Percentiles rank a stretch among this genome's conserved stretches.
These are phyloP conservation scores for Arizona elegans DNA, from an alignment of 2,113 vertebrate genomes.

Conservation along the genomic window DNA sequence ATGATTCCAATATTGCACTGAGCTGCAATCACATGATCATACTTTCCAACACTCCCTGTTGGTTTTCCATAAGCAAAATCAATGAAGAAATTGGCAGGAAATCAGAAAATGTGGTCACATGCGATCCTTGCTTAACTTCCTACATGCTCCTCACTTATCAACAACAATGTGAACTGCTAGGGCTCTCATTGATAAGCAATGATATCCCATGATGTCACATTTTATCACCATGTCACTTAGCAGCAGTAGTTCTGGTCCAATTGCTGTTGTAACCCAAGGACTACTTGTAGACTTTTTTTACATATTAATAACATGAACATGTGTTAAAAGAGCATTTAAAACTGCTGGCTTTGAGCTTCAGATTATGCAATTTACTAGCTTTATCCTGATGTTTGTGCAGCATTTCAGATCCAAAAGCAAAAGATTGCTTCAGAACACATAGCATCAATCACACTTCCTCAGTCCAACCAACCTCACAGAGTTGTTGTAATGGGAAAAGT, in stretches of 20 bases:
- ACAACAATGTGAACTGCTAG: not conserved
- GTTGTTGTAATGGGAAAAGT: not conserved
- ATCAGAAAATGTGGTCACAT: not conserved
- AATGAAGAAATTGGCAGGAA: not conserved
- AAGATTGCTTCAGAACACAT: not conserved
- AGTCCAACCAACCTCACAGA: not conserved
- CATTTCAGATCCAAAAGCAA: not conserved
- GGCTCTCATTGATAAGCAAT: not conserved
- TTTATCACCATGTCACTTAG: not conserved
- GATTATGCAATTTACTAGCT: not conserved
- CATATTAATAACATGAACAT: not conserved
- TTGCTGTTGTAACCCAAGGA: not conserved
- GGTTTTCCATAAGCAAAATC: not conserved
- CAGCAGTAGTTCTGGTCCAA: not conserved
- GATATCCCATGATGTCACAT: fast-evolving
- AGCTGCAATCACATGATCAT: not conserved
- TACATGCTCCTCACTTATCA: not conserved
- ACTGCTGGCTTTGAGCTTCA: not conserved
- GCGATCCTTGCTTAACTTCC: not conserved
- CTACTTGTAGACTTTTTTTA: not conserved
- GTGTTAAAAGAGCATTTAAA: not conserved
- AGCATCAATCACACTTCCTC: not conserved
- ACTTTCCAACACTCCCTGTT: not conserved
- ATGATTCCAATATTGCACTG: not conserved
- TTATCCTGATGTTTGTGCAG: not conserved